Conservation (phyloP, 2,888 invertebrate species). For the Exephanes ischioxanthus region DNA sequence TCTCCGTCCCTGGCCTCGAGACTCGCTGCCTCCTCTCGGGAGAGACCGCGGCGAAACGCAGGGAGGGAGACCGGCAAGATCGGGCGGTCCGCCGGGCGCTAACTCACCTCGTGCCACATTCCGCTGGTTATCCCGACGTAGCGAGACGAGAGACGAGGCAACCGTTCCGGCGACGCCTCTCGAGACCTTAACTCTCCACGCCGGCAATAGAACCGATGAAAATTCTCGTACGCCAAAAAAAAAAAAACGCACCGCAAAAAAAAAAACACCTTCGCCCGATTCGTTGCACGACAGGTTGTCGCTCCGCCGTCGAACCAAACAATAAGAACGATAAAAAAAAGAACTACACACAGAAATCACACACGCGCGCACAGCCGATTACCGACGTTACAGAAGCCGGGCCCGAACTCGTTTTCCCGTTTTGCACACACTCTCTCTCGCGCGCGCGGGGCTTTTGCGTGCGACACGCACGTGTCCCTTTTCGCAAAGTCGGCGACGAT, state of each 20-base stretch:
- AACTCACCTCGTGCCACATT: slow-evolving; percentile 85
- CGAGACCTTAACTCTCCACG: slow-evolving; percentile 3
- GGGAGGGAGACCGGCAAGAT: slow-evolving; percentile 63
- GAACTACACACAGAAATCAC: slow-evolving; percentile 14
- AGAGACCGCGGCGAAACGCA: slow-evolving; percentile 41
- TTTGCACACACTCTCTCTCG: background rate
- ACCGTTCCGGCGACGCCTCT: slow-evolving; percentile 64
- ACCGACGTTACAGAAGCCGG: background rate
- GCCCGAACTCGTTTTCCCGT: slow-evolving; percentile 6
- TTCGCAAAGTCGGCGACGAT: background rate
- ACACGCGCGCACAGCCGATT: background rate
- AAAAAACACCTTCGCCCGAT: background rate
- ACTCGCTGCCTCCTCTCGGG: slow-evolving; percentile 44
- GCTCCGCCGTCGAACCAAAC: slow-evolving; percentile 1
- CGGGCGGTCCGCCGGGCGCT: slow-evolving; percentile 70
- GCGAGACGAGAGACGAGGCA: slow-evolving; percentile 67
- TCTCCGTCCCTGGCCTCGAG: slow-evolving; percentile 77
- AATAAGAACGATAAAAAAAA: slow-evolving; percentile 14
- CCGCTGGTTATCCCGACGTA: slow-evolving; percentile 77
- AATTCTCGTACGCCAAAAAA: slow-evolving; percentile 14
- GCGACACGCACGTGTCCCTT: slow-evolving; percentile 22
- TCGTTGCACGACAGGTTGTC: background rate
- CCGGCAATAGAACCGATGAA: background rate
- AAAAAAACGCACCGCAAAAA: background rate
- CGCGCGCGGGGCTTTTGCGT: background rate